Base-by-base conservation (phyloP, 2,113 vertebrate genomes). In the Cyanoramphus novaezelandiae region DNA sequence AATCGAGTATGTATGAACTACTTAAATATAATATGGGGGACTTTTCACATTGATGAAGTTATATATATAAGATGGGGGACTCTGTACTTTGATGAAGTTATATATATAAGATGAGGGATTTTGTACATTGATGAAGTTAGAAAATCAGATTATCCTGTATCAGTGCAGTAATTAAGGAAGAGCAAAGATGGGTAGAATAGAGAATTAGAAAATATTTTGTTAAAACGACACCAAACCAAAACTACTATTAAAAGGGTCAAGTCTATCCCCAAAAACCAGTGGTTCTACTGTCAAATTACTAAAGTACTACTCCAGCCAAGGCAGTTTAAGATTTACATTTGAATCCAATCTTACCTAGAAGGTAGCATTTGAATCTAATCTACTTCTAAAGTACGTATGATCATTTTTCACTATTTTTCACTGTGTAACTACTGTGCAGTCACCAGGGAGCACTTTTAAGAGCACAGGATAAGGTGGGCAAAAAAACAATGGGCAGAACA, bases 391-490 rank as follows among this genome's bases (percentile, higher is more conserved):
- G 20, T 15, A 59, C 2, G 8, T 59, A 59, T 23, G 20, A n/a
- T 27, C 24, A 13, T 60, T 60, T 18, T 19, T 60, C 33, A 41
- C 20, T 15, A n/a, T 59, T 59, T n/a, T n/a, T 59, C 20, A 59
- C 33, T 59, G 55, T n/a, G 13, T 55, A 77, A 63, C 41, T 41
- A 11, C 35, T 29, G 13, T 43, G 19, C 23, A 27, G 49, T 49
- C 28, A 27, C 7, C 3, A 2, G 17, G 15, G 16, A 37, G 55
- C 2, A 0, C 27, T 70, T 70, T 9, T 25, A 16, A 50, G 28
- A 82, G 27, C 6, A 44, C 15, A 25, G 59, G 33, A 29, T 17
- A 65, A 44, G 27, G 13, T 0, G 7, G 14, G 28, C 27, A 59
- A 31, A 72, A 59, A 44, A 59, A 9, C 23, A 24, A 57, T 0